Evolutionary conservation across 2,113 vertebrate genomes (phyloP).

Genomic region (Oostethus manadensis): DNA sequence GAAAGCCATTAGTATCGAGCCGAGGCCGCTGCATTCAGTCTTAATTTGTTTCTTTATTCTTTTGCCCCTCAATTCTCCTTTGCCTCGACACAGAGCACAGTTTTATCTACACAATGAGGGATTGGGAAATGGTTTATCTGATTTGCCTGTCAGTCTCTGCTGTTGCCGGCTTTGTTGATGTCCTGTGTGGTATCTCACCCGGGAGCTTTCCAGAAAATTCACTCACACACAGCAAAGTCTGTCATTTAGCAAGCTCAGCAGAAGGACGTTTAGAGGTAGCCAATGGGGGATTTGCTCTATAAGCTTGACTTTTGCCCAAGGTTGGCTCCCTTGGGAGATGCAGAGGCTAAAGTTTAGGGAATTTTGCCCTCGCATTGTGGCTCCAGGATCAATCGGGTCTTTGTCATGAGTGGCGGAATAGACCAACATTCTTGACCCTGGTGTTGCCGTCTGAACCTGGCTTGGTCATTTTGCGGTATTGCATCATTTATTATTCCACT

Average conservation of each 20-base stretch:
- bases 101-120: conserved; percentile 55
- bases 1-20: conserved; percentile 63
- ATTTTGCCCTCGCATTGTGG: conserved; percentile 23
- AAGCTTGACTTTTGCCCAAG: conserved; percentile 33
- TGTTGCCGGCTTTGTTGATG: conserved; percentile 50
- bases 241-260: conserved; percentile 48
- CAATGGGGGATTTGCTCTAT: conserved; percentile 15
- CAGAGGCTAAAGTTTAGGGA: conserved; percentile 56
- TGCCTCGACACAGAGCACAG: conserved; percentile 35
- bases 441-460: conserved; percentile 23
- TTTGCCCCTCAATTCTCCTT: conserved; percentile 45
- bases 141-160: conserved; percentile 39
- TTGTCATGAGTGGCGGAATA: conserved; percentile 39
- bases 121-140: conserved; percentile 62
- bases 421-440: conserved; percentile 37
- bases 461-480: conserved; percentile 33
- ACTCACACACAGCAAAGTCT: conserved; percentile 2
- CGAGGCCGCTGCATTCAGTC: conserved; percentile 54
- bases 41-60: conserved; percentile 67
- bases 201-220: conserved; percentile 43
- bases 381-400: conserved; percentile 48
- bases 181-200: conserved; percentile 38
- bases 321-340: conserved; percentile 52
- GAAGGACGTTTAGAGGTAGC: conserved; percentile 62
- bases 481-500: conserved; percentile 36